Evolutionary conservation across 2,797 vertebrate genomes (phyloP), one percentile per base, ranked within the genome.

Genomic region (Podarcis lilfordi): DNA sequence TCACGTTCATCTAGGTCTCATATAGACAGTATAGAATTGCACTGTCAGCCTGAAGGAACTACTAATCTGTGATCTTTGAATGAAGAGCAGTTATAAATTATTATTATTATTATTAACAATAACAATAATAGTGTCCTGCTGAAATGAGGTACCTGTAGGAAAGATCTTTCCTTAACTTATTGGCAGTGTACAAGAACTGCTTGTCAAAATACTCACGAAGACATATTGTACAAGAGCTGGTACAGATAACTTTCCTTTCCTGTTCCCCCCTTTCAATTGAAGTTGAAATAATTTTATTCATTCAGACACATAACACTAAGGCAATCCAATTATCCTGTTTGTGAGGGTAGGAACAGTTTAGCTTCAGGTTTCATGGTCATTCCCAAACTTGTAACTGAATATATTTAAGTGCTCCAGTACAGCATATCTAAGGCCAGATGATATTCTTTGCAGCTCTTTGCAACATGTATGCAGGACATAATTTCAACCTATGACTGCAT

Each of bases 1-100:
- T 55, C 84, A 25, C 29, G 83, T 10, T 66, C 86, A 11, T 79
- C 82, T 82, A 50, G 11, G 83, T 77, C 89, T 50, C 35, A 7
- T 55, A 86, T 64, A 74, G 72, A 74, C n/a, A 68, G 66, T 91
- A 75, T 35, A 75, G 71, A 76, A 86, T 50, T 80, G 77, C 13
- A 82, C 25, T 50, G 27, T 7, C 4, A 80, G 0, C 40, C 25
- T 40, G 11, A 29, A 55, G 50, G 13, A 55, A 55, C 50, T 55
- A 55, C 50, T 55, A 55, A 55, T 55, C 50, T 55, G 50, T 55
- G 50, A 55, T 55, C 50, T 55, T 55, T 55, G 13, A 55, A 55
- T 15, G 50, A 55, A 55, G 50, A 55, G 50, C 50, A 4, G 50
- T 55, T 50, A 10, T 10, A 45, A 10, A 2, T 45, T 45, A 45